Evolutionary conservation across 2,113 vertebrate genomes (phyloP).

Genomic region (Thryonomys swinderianus): DNA sequence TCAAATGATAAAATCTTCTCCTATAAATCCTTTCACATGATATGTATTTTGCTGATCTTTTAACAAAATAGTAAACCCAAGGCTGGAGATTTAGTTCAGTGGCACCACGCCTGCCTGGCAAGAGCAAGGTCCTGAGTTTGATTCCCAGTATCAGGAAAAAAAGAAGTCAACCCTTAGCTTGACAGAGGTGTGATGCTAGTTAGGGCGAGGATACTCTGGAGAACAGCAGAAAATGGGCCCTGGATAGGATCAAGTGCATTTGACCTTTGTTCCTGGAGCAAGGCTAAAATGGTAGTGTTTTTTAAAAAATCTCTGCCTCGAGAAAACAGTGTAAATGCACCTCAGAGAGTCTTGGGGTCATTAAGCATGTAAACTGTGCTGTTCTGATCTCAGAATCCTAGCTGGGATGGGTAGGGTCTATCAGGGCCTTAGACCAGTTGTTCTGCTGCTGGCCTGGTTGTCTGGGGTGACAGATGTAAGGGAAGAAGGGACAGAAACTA

Average conservation of each 20-base stretch:
- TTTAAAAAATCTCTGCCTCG: neutral
- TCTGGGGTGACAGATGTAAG: neutral
- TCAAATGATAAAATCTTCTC: conserved; percentile 48
- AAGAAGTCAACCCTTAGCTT: neutral
- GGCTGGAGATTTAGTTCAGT: too few relatives aligned
- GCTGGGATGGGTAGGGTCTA: neutral
- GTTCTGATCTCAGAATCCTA: neutral
- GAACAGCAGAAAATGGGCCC: neutral
- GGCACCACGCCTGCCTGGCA: too few relatives aligned
- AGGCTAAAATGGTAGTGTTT: neutral
- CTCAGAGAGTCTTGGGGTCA: neutral
- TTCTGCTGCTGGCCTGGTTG: neutral
- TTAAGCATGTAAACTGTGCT: neutral
- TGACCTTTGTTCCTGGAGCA: neutral
- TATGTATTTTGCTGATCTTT: neutral
- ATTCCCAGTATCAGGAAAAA: neutral
- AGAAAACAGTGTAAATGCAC: neutral
- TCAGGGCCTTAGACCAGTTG: neutral
- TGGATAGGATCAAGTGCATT: neutral
- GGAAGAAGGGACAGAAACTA: neutral
- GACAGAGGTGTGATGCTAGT: too few relatives aligned
- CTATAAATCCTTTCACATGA: neutral
- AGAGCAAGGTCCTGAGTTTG: too few relatives aligned
- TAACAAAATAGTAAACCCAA: too few relatives aligned
- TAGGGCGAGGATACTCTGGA: too few relatives aligned